Conservation (phyloP, 2,113 vertebrate species). For the Thermophis baileyi region DNA sequence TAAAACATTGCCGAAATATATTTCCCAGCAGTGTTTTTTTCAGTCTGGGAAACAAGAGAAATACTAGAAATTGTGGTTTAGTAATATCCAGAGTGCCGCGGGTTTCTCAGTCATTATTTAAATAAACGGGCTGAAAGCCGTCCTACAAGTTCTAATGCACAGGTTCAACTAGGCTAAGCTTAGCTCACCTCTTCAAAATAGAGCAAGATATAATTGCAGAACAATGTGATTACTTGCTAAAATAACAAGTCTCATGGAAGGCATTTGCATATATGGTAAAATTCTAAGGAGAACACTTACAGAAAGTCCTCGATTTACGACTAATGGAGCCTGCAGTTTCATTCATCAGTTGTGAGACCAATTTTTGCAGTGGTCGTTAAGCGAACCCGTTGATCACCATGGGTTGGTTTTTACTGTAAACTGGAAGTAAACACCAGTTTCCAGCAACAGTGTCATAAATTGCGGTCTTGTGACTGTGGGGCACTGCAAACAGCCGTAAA, state of each 20-base stretch:
- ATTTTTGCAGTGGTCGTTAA: not conserved
- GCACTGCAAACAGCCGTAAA: not conserved
- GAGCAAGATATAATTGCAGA: not conserved
- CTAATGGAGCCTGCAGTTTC: not conserved
- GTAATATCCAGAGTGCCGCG: not conserved
- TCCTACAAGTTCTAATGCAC: not conserved
- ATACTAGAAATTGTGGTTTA: not conserved
- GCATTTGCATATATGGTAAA: not conserved
- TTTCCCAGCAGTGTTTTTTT: not conserved
- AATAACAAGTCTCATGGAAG: not conserved
- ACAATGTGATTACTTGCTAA: not conserved
- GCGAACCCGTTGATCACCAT: not conserved
- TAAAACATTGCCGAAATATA: not conserved
- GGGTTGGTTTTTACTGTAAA: not conserved
- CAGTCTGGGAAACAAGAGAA: not conserved
- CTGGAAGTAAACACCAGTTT: not conserved
- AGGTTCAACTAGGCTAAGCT: not conserved
- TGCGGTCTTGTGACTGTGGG: not conserved
- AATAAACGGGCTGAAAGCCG: not conserved
- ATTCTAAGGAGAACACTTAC: not conserved
- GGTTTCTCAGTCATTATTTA: not conserved
- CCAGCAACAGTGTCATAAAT: not conserved
- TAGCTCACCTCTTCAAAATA: not conserved
- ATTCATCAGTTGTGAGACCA: not conserved
- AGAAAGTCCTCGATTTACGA: not conserved